Evolutionary conservation across 1,140 invertebrate genomes (phyloP), one percentile per base, ranked within the genome.

Genomic region (Tetramorium simillimum): DNA sequence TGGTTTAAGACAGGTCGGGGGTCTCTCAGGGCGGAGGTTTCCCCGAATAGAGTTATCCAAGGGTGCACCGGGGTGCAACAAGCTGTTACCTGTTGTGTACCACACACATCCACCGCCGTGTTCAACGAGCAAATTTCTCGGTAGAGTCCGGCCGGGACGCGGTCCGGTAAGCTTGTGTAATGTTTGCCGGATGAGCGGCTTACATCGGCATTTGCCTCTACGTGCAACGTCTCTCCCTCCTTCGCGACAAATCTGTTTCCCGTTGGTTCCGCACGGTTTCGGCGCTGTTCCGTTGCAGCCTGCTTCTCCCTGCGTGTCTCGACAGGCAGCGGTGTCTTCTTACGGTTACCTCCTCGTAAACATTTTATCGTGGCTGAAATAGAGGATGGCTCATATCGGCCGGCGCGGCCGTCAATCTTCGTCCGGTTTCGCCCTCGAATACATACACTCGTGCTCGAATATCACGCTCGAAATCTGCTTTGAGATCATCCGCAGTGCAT

Each of bases 181-280:
- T 93, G 92, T 94, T 93, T 93, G 88, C 77, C 91, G 90, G 90
- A 92, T 92, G 92, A 92, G 88, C 86, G 92, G 89, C 85, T 93
- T 92, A 86, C 85, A 91, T 73, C 86, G 90, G 91, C 92, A 92
- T 94, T 90, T 93, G 91, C 92, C 92, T 93, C 51, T 37, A 92
- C 91, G 77, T 90, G 88, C 89, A 88, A 85, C 40, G 40, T 10
- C 53, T 51, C 53, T 87, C 87, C 77, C 85, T 89, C 85, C 86
- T 86, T 70, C 18, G 75, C 88, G 86, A 86, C 91, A 88, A 91
- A 84, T 92, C 90, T 70, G 49, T 40, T 76, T 37, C 63, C 43
- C 16, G 21, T 33, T 53, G n/a, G 21, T 63, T 46, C 56, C 46
- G 28, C 84, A 51, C 56, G 28, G 51, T 69, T 77, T 43, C 80